Evolutionary conservation across 2,888 invertebrate species (phyloP).

Genomic region (Brachylomia viminalis): DNA sequence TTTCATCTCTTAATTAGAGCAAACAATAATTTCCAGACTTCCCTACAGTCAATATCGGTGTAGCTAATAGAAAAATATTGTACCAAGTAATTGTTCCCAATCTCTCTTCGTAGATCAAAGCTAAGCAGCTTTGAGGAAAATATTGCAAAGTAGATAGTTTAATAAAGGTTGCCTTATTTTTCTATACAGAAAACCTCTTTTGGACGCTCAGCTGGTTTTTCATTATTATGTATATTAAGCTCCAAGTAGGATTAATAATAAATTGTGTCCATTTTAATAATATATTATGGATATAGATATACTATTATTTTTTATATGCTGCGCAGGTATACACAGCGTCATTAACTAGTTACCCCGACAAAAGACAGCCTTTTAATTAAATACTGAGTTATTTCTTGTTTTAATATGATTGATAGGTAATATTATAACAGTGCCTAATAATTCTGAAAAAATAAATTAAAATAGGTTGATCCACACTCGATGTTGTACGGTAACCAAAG

Average conservation of each 20-base stretch:
- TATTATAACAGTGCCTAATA: neutral
- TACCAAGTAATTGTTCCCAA: constrained; percentile 21
- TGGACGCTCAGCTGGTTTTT: neutral
- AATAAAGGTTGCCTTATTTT: constrained; percentile 37
- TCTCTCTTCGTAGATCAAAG: constrained; percentile 33
- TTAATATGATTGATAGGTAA: neutral
- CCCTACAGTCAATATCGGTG: constrained; percentile 5
- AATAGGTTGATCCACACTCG: too few relatives aligned
- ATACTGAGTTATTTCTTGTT: neutral
- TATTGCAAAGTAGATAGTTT: constrained; percentile 41
- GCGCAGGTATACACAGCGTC: neutral
- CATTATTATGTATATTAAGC: neutral
- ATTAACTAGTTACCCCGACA: neutral
- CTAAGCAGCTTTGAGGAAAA: constrained; percentile 48
- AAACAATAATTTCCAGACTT: neutral
- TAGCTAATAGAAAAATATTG: constrained; percentile 19
- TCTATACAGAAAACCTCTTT: neutral
- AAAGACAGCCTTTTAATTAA: neutral
- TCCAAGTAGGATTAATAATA: neutral
- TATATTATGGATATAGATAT: neutral
- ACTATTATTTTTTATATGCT: neutral
- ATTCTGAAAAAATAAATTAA: neutral
- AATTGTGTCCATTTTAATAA: too few relatives aligned
- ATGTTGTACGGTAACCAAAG: neutral
- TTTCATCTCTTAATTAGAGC: neutral